phyloP scores from a whole-genome alignment of 2,113 vertebrate genomes.

The Ciconia maguari region DNA sequence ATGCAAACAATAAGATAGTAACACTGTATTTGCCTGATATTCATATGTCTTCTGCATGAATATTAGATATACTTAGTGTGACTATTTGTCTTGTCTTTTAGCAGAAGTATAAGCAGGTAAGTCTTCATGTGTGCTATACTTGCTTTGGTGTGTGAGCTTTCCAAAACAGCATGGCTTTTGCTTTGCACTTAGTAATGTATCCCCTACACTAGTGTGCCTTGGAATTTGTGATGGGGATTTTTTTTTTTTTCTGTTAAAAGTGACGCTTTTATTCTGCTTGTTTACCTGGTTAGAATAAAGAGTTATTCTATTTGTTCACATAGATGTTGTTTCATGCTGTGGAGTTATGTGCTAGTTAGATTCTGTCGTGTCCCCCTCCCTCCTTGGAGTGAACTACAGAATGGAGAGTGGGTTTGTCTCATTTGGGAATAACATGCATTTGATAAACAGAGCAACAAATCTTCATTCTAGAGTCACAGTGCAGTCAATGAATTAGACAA shows the following conservation, averaged over 20 bases:
- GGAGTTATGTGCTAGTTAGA: background rate
- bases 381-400: background rate
- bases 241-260: background rate
- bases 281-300: background rate
- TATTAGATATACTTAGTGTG: background rate
- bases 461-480: background rate
- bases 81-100: conserved; percentile 21
- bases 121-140: background rate
- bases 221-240: background rate
- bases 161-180: background rate
- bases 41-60: background rate
- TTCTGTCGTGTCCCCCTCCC: fast-evolving
- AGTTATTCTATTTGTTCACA: background rate
- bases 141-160: background rate
- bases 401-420: background rate
- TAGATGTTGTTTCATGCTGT: background rate
- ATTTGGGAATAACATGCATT: background rate
- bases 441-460: background rate
- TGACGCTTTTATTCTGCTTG: background rate
- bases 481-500: background rate
- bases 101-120: conserved; percentile 24
- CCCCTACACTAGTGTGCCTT: background rate
- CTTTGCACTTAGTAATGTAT: background rate
- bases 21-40: background rate
- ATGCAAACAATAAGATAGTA: background rate